phyloP scores from a whole-genome alignment of 2,797 vertebrate genomes.

The Anabacerthia variegaticeps region DNA sequence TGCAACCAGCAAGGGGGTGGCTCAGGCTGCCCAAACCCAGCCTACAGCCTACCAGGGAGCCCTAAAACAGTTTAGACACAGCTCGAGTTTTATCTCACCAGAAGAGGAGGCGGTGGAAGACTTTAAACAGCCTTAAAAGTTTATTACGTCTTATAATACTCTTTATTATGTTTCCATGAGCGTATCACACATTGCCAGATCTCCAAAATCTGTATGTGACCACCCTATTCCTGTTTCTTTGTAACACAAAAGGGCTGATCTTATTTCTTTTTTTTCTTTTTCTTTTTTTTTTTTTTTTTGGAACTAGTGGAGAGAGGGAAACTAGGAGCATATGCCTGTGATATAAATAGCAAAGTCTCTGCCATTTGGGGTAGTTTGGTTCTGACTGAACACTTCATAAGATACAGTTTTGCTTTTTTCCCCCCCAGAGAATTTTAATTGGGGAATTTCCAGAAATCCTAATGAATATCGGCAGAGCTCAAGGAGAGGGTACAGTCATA shows the following conservation, averaged over 20 bases:
- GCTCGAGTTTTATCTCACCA: neutral
- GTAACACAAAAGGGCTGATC: neutral
- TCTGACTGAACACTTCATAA: neutral
- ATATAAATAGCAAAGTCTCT: constrained; percentile 34
- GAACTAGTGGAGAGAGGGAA: neutral
- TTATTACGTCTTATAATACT: neutral
- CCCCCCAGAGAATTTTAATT: neutral
- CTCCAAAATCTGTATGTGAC: neutral
- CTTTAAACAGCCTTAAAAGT: neutral
- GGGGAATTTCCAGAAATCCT: neutral
- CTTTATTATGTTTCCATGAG: neutral
- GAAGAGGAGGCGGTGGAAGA: neutral
- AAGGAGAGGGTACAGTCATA: neutral
- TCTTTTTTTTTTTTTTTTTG: neutral
- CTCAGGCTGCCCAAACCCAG: neutral
- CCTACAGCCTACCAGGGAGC: neutral
- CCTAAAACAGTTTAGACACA: neutral
- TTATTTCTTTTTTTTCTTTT: neutral
- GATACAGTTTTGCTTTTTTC: neutral
- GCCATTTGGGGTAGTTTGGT: neutral
- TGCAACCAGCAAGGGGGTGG: neutral
- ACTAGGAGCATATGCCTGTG: neutral
- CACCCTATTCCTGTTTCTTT: neutral
- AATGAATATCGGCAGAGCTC: neutral
- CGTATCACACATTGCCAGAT: neutral